Base-by-base conservation (phyloP, 2,888 invertebrate genomes). In the Drosophila sordidula region DNA sequence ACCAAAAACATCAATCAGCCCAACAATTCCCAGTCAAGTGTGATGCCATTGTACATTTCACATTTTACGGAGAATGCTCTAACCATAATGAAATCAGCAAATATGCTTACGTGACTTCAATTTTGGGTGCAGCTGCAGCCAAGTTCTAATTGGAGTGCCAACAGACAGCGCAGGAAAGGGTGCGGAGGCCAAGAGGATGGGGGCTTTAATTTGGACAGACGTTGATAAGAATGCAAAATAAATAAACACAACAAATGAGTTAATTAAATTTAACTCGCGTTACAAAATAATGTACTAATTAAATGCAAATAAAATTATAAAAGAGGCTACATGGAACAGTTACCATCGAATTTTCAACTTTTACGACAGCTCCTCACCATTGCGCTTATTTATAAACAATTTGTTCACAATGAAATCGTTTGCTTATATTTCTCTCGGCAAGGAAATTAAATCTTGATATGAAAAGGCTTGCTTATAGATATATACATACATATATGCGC, bases 61-160 rank as follows among this genome's bases (percentile, higher is more conserved):
- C 50, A 73, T 59, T 64, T 52, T 50, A 59, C 55, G 52, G 76
- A 67, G 67, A 71, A 79, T 70, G 66, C 69, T 25, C 67, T 29
- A 34, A 12, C 44, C 61, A 69, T 86, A 83, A 83, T 83, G 74
- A 76, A 83, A 83, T 83, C 78, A 74, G 76, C 83, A 83, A 86
- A 83, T 86, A 83, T 74, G 80, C 68, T 78, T 78, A 80, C 86
- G 83, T 83, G 83, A 83, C 83, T 83, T 80, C 67, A 83, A 75
- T 78, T 78, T 74, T 75, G 66, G 75, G 79, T 86, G 83, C 86
- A 80, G 83, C 80, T 78, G 86, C 69, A 72, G 64, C 63, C 52
- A 70, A 76, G 73, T 86, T 83, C 83, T 83, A 86, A 83, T 83
- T 83, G 76, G 67, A 76, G 66, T 64, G 66, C 65, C 78, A 78